Evolutionary conservation across 2,797 vertebrate species (phyloP).

Genomic region (Dryobates pubescens): DNA sequence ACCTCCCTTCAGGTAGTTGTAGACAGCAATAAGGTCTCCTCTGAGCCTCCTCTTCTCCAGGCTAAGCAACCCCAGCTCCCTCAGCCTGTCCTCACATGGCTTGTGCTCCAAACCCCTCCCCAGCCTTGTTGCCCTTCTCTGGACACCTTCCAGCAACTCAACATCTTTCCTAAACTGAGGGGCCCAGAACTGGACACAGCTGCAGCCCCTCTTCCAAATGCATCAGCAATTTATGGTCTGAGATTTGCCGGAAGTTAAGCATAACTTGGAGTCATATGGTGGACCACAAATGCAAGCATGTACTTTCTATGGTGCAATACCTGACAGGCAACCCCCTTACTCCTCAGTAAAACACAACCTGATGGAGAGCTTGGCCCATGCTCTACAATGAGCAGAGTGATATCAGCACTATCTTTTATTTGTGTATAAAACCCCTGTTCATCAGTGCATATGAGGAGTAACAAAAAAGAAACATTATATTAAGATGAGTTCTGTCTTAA

Average conservation of each 20-base stretch:
- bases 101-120: too few relatives aligned
- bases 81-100: too few relatives aligned
- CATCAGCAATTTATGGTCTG: background rate
- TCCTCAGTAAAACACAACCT: background rate
- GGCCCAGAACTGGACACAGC: too few relatives aligned
- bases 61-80: too few relatives aligned
- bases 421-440: background rate
- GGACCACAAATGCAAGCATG: background rate
- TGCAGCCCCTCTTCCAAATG: background rate
- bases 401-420: background rate
- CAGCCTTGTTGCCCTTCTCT: too few relatives aligned
- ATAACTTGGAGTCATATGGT: background rate
- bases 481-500: background rate
- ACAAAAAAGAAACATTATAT: background rate
- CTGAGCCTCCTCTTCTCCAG: too few relatives aligned
- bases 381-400: conserved; percentile 11
- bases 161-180: too few relatives aligned
- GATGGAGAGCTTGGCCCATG: background rate
- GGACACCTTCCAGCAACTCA: too few relatives aligned
- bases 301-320: conserved; percentile 4
- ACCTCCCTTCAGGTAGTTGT: too few relatives aligned
- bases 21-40: too few relatives aligned
- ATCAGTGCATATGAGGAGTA: background rate
- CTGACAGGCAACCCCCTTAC: background rate
- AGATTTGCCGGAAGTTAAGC: background rate